phyloP scores from a whole-genome alignment of 2,888 invertebrate species.

The Drosophila antonietae region DNA sequence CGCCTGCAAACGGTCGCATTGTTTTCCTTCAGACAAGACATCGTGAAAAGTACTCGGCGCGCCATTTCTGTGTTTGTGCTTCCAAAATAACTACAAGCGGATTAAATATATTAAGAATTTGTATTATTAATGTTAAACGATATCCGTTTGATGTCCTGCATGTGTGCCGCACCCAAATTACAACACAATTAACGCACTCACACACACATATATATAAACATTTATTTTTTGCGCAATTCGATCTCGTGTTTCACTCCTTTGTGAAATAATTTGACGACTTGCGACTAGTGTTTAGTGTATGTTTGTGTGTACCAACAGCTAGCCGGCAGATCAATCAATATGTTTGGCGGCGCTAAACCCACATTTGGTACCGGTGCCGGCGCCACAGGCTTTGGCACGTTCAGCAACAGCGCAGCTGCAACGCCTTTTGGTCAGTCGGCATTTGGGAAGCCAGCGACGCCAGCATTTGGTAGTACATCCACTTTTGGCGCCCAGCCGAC shows the following conservation, averaged over 20 bases:
- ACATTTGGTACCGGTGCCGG: slow-evolving; percentile 85
- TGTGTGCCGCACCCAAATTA: background rate
- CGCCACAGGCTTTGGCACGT: slow-evolving; percentile 80
- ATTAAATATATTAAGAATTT: slow-evolving; percentile 1
- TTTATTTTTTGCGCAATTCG: background rate
- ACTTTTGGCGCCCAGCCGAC: slow-evolving; percentile 87
- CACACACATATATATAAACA: background rate
- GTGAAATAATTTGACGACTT: slow-evolving; percentile 30
- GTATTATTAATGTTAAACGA: background rate
- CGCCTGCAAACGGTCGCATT: slow-evolving; percentile 22
- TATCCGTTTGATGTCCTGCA: background rate
- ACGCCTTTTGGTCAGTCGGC: slow-evolving; percentile 85
- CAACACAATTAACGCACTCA: background rate
- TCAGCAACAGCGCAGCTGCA: slow-evolving; percentile 79
- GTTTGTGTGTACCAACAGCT: slow-evolving; percentile 29
- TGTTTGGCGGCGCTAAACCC: slow-evolving; percentile 84
- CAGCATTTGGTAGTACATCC: slow-evolving; percentile 88
- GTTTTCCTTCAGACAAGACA: slow-evolving; percentile 38
- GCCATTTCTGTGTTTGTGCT: slow-evolving; percentile 64
- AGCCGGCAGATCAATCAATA: slow-evolving; percentile 35
- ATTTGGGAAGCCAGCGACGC: slow-evolving; percentile 87
- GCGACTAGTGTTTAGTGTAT: slow-evolving; percentile 36
- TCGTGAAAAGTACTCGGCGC: slow-evolving; percentile 69
- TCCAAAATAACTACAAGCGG: background rate
- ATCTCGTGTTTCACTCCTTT: slow-evolving; percentile 24